Conservation (phyloP, 2,113 vertebrate species). For the Gila orcuttii region DNA sequence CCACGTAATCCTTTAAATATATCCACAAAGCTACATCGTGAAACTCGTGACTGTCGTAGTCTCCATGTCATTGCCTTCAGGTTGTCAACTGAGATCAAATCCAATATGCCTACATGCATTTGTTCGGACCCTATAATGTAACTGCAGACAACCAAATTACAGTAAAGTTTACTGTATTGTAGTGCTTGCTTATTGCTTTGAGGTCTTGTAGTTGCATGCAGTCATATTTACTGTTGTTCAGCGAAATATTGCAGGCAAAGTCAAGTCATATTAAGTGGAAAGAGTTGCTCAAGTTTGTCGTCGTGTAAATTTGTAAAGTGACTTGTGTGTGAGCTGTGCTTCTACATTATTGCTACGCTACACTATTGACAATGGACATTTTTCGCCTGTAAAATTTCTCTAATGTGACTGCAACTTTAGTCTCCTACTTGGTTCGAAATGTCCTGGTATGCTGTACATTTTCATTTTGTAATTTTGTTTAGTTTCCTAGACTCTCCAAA, state of each 20-base stretch:
- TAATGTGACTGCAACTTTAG: neutral
- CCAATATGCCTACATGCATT: neutral
- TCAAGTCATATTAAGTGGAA: no score
- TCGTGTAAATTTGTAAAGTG: no score
- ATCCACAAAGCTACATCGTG: neutral
- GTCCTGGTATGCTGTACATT: neutral
- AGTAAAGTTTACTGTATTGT: neutral
- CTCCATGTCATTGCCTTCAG: neutral
- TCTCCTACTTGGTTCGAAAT: neutral
- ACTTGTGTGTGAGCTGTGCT: no score
- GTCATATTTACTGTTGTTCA: neutral
- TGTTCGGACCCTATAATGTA: neutral
- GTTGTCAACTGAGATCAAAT: neutral
- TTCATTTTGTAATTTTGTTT: neutral
- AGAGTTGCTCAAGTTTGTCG: no score
- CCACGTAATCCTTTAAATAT: neutral
- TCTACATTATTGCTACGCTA: no score
- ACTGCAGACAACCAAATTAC: neutral
- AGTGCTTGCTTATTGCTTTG: neutral
- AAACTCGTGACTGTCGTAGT: neutral
- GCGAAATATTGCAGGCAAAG: neutral
- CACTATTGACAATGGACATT: no score
- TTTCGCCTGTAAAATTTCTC: no score
- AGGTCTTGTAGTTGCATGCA: neutral
- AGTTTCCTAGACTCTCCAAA: neutral